Evolutionary conservation across 2,113 vertebrate genomes (phyloP).

Genomic region (Cygnus atratus): DNA sequence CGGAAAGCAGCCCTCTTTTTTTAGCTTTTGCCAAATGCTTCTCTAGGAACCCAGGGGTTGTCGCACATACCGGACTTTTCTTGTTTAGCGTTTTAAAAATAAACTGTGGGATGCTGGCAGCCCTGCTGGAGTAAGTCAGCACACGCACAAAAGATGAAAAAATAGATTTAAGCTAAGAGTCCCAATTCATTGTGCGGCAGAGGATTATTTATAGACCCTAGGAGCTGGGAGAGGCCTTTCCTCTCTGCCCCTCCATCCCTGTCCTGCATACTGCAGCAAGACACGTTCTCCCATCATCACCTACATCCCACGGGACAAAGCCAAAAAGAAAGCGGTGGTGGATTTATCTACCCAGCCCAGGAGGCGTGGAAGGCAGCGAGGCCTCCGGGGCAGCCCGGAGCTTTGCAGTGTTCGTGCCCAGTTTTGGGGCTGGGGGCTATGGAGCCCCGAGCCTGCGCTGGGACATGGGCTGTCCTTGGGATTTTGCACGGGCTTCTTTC

Average conservation of each 20-base stretch:
- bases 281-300: background rate
- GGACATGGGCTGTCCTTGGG: rapidly evolving
- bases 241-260: background rate
- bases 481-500: background rate
- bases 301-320: background rate
- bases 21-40: conserved; percentile 14
- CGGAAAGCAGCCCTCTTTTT: background rate
- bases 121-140: conserved; percentile 21
- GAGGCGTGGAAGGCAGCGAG: rapidly evolving
- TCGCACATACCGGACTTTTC: conserved; percentile 21
- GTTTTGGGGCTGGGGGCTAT: background rate
- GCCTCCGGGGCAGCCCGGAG: rapidly evolving
- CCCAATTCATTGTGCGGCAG: background rate
- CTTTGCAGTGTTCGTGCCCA: background rate
- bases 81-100: conserved; percentile 56
- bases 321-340: background rate
- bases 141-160: background rate
- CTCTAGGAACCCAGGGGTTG: background rate
- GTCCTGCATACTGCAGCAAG: background rate
- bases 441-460: background rate
- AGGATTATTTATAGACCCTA: background rate
- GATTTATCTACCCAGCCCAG: background rate
- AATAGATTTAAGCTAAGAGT: background rate
- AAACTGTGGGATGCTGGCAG: conserved; percentile 25
- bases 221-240: background rate